Percentiles rank a stretch among this genome's conserved stretches.
These are phyloP conservation scores for Echinometra lucunter DNA, from an alignment of 53 echinoderm and acorn worm species.

Conservation along the genomic window DNA sequence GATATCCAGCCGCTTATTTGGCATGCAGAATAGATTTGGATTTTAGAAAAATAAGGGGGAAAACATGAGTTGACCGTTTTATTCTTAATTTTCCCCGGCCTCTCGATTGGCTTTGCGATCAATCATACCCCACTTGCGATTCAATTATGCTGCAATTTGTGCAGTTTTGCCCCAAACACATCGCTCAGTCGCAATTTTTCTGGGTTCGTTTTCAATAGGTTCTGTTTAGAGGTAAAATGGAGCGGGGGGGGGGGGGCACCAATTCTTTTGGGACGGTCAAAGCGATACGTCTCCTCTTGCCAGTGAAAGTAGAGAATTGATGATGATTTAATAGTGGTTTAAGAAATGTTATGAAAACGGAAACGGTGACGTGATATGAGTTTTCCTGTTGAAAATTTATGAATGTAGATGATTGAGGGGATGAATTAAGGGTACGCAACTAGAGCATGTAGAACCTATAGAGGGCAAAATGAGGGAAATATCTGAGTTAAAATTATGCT, in stretches of 20 bases:
- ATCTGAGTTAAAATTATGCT: too few species aligned
- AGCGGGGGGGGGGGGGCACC: not conserved
- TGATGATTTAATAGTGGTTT: too few species aligned
- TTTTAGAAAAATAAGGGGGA: not conserved
- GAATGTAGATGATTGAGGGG: too few species aligned
- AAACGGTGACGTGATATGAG: too few species aligned
- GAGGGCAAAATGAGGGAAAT: too few species aligned
- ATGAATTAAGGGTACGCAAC: too few species aligned
- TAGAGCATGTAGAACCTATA: too few species aligned
- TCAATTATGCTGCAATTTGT: conserved; percentile 21
- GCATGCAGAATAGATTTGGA: not conserved
- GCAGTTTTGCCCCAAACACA: not conserved
- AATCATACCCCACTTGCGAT: not conserved
- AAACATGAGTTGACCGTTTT: not conserved
- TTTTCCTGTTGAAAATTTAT: too few species aligned
- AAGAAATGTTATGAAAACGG: too few species aligned
- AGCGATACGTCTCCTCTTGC: not conserved
- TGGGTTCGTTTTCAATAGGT: not conserved
- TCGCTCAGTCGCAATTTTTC: not conserved
- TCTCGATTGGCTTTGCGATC: not conserved
- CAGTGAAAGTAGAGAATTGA: too few species aligned
- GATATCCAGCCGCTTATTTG: not conserved
- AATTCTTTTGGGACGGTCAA: not conserved
- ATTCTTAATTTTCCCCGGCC: not conserved
- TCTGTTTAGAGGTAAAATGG: not conserved